phyloP scores from a whole-genome alignment of 1,140 invertebrate species.

The Drosophila auraria region DNA sequence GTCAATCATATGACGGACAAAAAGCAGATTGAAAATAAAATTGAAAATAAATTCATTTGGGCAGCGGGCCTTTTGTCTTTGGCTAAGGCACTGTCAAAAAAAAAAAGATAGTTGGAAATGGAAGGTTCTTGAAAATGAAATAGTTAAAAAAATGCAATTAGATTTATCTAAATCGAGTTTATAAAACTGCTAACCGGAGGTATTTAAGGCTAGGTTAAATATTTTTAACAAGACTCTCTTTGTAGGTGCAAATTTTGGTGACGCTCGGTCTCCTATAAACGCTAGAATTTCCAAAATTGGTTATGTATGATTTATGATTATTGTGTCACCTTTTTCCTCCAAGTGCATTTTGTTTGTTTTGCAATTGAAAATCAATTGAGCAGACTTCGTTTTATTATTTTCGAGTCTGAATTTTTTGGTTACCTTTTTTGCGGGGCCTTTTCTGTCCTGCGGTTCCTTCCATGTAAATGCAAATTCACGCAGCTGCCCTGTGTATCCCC shows the following conservation, averaged over 20 bases:
- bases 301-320: too few species aligned
- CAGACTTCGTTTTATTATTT: conserved; percentile 31
- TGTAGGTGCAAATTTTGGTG: too few species aligned
- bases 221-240: too few species aligned
- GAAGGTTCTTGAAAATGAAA: too few species aligned
- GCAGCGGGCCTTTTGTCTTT: conserved; percentile 19
- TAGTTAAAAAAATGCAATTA: too few species aligned
- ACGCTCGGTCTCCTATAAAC: too few species aligned
- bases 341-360: conserved; percentile 34
- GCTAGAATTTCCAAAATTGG: too few species aligned
- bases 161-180: too few species aligned
- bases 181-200: too few species aligned
- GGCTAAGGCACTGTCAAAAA: conserved; percentile 10
- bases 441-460: conserved; percentile 35
- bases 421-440: conserved; percentile 32
- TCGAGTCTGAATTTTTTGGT: conserved; percentile 27
- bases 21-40: conserved; percentile 52
- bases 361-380: conserved; percentile 50
- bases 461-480: conserved; percentile 57
- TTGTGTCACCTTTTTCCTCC: background rate
- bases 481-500: conserved; percentile 29
- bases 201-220: too few species aligned
- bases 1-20: conserved; percentile 52
- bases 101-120: background rate
- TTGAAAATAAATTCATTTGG: conserved; percentile 50